phyloP scores from a whole-genome alignment of 2,113 vertebrate species.

The Oceanodroma tethys region DNA sequence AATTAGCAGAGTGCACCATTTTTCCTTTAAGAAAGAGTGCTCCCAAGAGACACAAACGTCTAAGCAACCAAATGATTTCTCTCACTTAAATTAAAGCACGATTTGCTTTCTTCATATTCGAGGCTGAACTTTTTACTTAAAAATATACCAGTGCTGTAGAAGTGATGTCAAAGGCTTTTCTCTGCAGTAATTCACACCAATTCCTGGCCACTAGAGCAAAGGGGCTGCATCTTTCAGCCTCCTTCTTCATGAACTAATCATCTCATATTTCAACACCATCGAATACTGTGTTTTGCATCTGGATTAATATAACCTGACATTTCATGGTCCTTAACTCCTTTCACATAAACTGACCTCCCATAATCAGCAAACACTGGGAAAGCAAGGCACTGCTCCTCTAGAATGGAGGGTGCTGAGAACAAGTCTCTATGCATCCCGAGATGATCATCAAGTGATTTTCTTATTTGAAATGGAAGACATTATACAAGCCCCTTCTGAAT shows the following conservation, averaged over 20 bases:
- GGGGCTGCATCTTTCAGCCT: conserved; percentile 35
- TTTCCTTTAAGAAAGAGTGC: neutral
- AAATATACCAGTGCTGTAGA: neutral
- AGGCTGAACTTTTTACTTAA: neutral
- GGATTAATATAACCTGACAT: conserved; percentile 56
- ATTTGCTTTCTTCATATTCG: neutral
- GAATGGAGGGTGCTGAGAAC: neutral
- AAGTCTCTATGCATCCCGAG: rapidly evolving
- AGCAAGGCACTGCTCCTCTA: neutral
- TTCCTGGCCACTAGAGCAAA: neutral
- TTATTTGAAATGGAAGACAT: neutral
- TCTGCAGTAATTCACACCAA: neutral
- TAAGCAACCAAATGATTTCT: neutral
- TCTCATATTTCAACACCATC: conserved; percentile 81
- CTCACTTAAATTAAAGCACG: neutral
- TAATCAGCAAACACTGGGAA: neutral
- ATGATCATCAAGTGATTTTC: rapidly evolving
- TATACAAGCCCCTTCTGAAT: neutral
- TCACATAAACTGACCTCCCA: conserved; percentile 20
- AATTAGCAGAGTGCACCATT: neutral
- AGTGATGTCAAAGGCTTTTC: neutral
- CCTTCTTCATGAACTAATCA: conserved; percentile 74
- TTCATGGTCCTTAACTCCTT: conserved; percentile 30
- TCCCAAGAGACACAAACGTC: neutral
- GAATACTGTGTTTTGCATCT: conserved; percentile 69